A percentile compares a stretch with the other conserved stretches of the same genome.
These are phyloP conservation scores for Seriola rivoliana DNA, from an alignment of 2,113 vertebrate genomes.

Conservation along the genomic window DNA sequence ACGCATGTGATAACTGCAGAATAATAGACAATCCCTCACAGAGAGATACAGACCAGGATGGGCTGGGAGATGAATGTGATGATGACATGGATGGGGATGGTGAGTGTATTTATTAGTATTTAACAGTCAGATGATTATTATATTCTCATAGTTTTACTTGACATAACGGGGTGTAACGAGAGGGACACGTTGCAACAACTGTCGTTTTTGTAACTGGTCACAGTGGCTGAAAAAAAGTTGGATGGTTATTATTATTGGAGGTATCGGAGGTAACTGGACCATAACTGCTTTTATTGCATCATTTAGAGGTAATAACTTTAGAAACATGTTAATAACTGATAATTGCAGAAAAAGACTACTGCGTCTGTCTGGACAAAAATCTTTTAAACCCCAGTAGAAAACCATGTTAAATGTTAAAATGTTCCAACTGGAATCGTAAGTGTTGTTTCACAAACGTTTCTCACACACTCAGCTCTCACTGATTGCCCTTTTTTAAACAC, in stretches of 20 bases:
- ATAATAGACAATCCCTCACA: conserved; percentile 91
- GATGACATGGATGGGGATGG: conserved; percentile 98
- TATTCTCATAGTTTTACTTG: not conserved
- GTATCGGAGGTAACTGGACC: not conserved
- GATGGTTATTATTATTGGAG: not conserved
- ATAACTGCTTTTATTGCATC: conserved; percentile 41
- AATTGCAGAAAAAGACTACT: conserved; percentile 21
- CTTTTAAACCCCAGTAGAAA: conserved; percentile 34
- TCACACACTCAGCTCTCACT: conserved; percentile 23
- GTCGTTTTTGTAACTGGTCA: conserved; percentile 8
- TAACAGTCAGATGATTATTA: not conserved
- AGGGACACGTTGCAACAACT: not conserved
- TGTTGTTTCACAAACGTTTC: conserved; percentile 30
- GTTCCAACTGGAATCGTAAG: conserved; percentile 47
- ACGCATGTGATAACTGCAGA: conserved; percentile 96
- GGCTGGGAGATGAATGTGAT: conserved; percentile 95
- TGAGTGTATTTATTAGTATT: conserved; percentile 61
- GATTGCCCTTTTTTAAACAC: conserved; percentile 7
- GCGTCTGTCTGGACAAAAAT: conserved; percentile 27
- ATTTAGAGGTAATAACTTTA: conserved; percentile 33
- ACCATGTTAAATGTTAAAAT: conserved; percentile 41
- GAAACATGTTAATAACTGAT: conserved; percentile 38
- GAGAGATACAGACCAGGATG: conserved; percentile 93
- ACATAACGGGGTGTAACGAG: conserved; percentile 6
- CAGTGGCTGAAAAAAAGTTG: conserved; percentile 1